These are phyloP conservation scores for Syngnathus acus DNA, from an alignment of 2,797 vertebrate genomes.

Conservation along the genomic window DNA sequence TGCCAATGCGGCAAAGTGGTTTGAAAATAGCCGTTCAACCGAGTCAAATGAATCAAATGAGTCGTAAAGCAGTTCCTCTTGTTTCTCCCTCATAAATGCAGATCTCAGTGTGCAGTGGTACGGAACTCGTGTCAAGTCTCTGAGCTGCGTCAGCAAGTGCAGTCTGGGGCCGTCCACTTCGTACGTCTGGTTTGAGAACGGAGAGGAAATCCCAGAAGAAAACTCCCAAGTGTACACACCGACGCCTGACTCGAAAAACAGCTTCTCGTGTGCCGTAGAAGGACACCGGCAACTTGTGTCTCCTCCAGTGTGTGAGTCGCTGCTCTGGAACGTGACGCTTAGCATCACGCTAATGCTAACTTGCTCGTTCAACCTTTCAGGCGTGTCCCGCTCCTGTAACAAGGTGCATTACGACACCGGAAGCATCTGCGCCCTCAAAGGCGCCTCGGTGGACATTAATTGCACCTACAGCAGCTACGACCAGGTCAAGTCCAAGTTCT, in stretches of 20 bases:
- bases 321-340: no score
- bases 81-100: not conserved
- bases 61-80: no score
- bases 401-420: not conserved
- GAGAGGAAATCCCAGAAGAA: not conserved
- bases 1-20: no score
- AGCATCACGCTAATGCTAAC: not conserved
- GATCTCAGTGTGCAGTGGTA: not conserved
- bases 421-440: not conserved
- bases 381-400: not conserved
- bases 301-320: constrained; percentile 1
- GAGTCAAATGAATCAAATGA: no score
- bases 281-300: not conserved
- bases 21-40: not conserved
- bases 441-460: not conserved
- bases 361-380: not conserved
- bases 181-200: constrained; percentile 5
- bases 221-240: not conserved
- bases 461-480: not conserved
- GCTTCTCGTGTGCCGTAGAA: not conserved
- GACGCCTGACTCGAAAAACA: not conserved
- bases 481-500: not conserved
- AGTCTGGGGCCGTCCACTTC: not conserved
- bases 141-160: not conserved
- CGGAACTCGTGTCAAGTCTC: not conserved